phyloP scores from a whole-genome alignment of 1,140 invertebrate species.

The Aphelenchoides fujianensis region DNA sequence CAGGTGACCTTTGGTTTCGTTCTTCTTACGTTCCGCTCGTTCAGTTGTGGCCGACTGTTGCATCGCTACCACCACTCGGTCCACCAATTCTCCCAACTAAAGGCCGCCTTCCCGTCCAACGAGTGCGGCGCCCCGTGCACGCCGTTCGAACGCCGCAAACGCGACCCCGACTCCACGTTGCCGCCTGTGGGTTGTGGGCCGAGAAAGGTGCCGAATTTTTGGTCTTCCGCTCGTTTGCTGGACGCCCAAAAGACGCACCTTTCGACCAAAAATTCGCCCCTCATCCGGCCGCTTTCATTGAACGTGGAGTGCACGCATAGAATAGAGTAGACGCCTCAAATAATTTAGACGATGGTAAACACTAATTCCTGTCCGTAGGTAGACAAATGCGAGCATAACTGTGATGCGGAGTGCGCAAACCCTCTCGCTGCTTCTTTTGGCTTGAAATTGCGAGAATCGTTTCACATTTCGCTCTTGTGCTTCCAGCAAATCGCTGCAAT shows the following conservation, averaged over 20 bases:
- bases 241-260: background rate
- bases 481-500: slow-evolving; percentile 15
- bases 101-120: background rate
- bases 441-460: no score
- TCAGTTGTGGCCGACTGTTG: slow-evolving; percentile 11
- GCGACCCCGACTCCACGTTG: background rate
- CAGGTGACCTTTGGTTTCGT: slow-evolving; percentile 3
- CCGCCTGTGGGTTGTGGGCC: slow-evolving; percentile 12
- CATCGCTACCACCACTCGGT: background rate
- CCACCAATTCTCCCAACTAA: background rate
- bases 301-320: background rate
- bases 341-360: no score
- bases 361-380: no score
- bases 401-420: no score
- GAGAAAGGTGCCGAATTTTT: slow-evolving; percentile 13
- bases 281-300: background rate
- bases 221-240: background rate
- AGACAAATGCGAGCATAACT: no score
- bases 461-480: no score
- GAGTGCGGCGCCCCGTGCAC: slow-evolving; percentile 2
- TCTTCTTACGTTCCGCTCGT: no score
- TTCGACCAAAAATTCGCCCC: slow-evolving; percentile 5
- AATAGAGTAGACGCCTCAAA: no score
- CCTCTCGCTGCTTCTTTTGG: no score
- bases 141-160: background rate